phyloP scores from a whole-genome alignment of 53 echinoderm and acorn worm species.

The Arbacia lixula region DNA sequence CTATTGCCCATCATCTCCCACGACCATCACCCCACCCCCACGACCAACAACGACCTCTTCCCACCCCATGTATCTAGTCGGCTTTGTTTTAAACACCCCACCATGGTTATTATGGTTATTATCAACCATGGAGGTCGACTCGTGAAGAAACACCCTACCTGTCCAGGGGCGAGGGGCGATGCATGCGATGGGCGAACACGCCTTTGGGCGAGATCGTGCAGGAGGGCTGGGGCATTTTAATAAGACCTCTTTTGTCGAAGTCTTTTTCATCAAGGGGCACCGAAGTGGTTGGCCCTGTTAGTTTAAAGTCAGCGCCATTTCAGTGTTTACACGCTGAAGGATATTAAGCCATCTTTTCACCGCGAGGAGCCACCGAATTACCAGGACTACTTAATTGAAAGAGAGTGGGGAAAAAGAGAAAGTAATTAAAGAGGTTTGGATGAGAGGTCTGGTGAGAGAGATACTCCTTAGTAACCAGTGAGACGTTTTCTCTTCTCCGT shows the following conservation, averaged over 20 bases:
- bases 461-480: too few relatives aligned
- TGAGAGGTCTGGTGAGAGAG: neutral
- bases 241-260: conserved; percentile 44
- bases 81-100: too few relatives aligned
- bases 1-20: too few relatives aligned
- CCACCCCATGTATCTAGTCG: too few relatives aligned
- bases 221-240: conserved; percentile 43
- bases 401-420: neutral
- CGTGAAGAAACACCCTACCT: neutral
- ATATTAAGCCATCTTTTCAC: conserved; percentile 1
- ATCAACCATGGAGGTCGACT: neutral
- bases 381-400: conserved; percentile 29
- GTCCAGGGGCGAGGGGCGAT: neutral
- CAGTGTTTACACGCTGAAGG: conserved; percentile 31
- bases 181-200: neutral
- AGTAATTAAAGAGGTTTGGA: conserved; percentile 15
- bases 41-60: too few relatives aligned
- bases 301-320: conserved; percentile 45
- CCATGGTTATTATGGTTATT: too few relatives aligned
- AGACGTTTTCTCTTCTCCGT: too few relatives aligned
- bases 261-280: conserved; percentile 10
- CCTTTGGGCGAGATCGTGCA: conserved; percentile 17
- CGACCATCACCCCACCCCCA: too few relatives aligned
- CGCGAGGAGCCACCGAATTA: neutral
- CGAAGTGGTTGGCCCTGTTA: conserved; percentile 34